A percentile compares a stretch with the other conserved stretches of the same genome.
Conservation (phyloP, 2,888 invertebrate genomes). For the Lycocerus yunnanus region DNA sequence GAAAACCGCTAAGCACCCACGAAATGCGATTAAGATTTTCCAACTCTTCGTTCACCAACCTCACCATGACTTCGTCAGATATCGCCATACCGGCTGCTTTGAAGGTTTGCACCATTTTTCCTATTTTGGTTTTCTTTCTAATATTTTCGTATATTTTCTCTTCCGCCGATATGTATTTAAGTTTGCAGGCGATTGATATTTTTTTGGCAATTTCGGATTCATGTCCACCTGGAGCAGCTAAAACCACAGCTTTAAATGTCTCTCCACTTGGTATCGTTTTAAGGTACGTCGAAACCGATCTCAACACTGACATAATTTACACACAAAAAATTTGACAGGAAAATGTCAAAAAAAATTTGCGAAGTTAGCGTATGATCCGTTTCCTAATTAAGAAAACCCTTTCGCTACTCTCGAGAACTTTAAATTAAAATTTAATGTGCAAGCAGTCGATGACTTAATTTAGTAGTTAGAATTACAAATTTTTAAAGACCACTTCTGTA, state of each 20-base stretch:
- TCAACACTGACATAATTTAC: background rate
- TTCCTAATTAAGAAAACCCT: too few species aligned
- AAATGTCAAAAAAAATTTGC: background rate
- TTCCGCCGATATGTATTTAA: background rate
- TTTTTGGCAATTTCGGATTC: background rate
- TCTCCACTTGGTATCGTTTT: background rate
- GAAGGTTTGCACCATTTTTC: background rate
- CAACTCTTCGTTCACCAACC: background rate
- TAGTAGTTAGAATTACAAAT: too few species aligned
- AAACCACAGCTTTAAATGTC: background rate
- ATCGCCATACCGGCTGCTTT: background rate
- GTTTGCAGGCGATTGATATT: background rate
- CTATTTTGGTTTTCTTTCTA: background rate
- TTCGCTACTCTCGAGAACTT: too few species aligned
- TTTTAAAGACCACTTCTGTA: too few species aligned
- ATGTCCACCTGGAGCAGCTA: background rate
- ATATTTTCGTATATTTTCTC: background rate
- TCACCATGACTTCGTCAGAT: background rate
- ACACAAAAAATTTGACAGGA: background rate
- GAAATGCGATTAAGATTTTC: background rate
- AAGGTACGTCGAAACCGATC: background rate
- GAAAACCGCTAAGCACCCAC: constrained; percentile 6
- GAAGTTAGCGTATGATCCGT: too few species aligned
- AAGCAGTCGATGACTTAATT: too few species aligned
- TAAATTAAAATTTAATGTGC: too few species aligned